Evolutionary conservation across 1,140 invertebrate species (phyloP).

Genomic region (Tetraneura akinire): DNA sequence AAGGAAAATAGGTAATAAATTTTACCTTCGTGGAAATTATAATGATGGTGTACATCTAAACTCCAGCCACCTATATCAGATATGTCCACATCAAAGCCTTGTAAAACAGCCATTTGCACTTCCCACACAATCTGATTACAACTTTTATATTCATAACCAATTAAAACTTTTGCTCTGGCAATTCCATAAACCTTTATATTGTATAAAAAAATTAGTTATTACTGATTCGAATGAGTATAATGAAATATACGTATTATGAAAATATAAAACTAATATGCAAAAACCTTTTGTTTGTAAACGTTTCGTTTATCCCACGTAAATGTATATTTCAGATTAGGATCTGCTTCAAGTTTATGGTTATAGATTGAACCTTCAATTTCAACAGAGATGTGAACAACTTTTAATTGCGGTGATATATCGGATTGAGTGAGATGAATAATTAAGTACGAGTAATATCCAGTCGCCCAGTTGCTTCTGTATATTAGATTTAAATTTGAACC

Average conservation of each 20-base stretch:
- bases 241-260: too few relatives aligned
- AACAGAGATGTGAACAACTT: constrained; percentile 84
- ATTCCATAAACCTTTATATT: constrained; percentile 74
- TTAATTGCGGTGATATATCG: constrained; percentile 75
- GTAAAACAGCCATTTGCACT: constrained; percentile 85
- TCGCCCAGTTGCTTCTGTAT: constrained; percentile 88
- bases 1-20: neutral
- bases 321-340: constrained; percentile 89
- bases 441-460: constrained; percentile 89
- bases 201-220: neutral
- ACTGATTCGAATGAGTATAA: neutral
- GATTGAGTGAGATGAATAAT: constrained; percentile 85
- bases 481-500: constrained; percentile 88
- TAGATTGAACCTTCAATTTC: constrained; percentile 90
- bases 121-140: constrained; percentile 90
- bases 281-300: constrained; percentile 92
- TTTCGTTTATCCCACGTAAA: constrained; percentile 97
- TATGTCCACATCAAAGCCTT: constrained; percentile 96
- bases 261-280: too few relatives aligned
- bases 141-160: constrained; percentile 91
- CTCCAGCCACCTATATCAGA: constrained; percentile 97
- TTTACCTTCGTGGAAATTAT: constrained; percentile 92
- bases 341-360: constrained; percentile 91
- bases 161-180: constrained; percentile 80
- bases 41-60: constrained; percentile 95